Evolutionary conservation across 2,113 vertebrate genomes (phyloP), one percentile per base, ranked within the genome.

Genomic region (Geococcyx californianus): DNA sequence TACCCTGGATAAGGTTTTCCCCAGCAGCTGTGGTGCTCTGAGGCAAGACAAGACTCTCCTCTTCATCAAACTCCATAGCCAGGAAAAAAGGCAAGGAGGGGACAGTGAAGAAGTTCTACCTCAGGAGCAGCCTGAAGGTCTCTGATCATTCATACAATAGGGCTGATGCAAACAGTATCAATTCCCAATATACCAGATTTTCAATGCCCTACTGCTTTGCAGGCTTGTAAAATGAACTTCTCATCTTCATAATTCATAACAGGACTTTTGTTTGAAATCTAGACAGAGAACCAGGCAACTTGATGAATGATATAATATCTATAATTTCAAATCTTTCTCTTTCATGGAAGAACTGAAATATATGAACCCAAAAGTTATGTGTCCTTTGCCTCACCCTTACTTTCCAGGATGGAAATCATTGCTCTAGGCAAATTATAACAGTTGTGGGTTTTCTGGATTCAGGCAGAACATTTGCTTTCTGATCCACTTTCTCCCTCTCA

Each of bases 11-110:
- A n/a, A 28, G 9, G 20, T 67, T 12, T 1, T 77, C 16, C 11
- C 3, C 1, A 33, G 19, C 13, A 68, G 6, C 5, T 87, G 42
- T 1, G 1, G 36, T 25, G 11, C 36, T 69, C n/a, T 55, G n/a
- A 91, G 16, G 8, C 23, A 54, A 64, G 28, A 10, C 44, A 74
- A 69, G 55, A 49, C 28, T 34, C 24, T 58, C 31, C 8, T 13
- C 6, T 76, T 60, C 28, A 52, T 19, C 67, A 76, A 63, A 54
- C 3, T 10, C 4, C 9, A 21, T 2, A 79, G 31, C 9, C 49
- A 66, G 17, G 8, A 18, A 91, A n/a, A 70, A 10, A 64, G 8
- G 13, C 24, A 94, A 59, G 26, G 26, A 87, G 26, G 26, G 17
- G 81, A 10, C 25, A 33, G 3, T 33, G 26, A 73, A 47, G n/a